These are phyloP conservation scores for Papilio protenor DNA, from an alignment of 2,888 invertebrate genomes.

Conservation along the genomic window DNA sequence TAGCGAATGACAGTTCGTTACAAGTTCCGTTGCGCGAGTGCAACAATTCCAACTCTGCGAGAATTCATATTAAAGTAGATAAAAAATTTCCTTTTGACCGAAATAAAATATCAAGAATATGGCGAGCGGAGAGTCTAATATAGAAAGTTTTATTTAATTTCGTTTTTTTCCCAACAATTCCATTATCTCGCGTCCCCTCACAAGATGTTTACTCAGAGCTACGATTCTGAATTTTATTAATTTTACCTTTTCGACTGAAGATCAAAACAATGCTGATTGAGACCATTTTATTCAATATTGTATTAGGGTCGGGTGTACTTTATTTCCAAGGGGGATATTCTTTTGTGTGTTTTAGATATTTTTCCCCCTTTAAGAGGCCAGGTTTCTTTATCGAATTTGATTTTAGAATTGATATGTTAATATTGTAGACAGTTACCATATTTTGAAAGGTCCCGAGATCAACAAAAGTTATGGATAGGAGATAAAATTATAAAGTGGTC, in stretches of 20 bases:
- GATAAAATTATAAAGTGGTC: neutral
- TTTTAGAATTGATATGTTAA: neutral
- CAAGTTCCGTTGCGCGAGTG: slow-evolving; percentile 3
- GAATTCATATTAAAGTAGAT: slow-evolving; percentile 35
- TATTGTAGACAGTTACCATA: neutral
- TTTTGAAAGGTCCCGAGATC: neutral
- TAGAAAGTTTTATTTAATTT: slow-evolving; percentile 45
- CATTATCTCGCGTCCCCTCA: slow-evolving; percentile 44
- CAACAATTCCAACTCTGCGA: slow-evolving; percentile 29
- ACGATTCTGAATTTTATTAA: slow-evolving; percentile 46
- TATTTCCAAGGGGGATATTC: slow-evolving; percentile 25
- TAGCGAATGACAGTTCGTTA: slow-evolving; percentile 12
- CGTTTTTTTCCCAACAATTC: slow-evolving; percentile 42
- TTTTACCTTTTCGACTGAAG: slow-evolving; percentile 45
- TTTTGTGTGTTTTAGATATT: slow-evolving; percentile 42
- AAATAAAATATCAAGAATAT: slow-evolving; percentile 40
- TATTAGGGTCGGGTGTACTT: slow-evolving; percentile 44
- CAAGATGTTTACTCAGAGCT: slow-evolving; percentile 45
- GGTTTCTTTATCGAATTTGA: slow-evolving; percentile 39
- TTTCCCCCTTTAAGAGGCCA: slow-evolving; percentile 31
- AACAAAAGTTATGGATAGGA: neutral
- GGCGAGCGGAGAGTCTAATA: slow-evolving; percentile 33
- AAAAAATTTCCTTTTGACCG: slow-evolving; percentile 32
- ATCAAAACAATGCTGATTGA: slow-evolving; percentile 45
- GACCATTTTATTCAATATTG: slow-evolving; percentile 44